Evolutionary conservation across 2,797 vertebrate genomes (phyloP).

Genomic region (Gila robusta): DNA sequence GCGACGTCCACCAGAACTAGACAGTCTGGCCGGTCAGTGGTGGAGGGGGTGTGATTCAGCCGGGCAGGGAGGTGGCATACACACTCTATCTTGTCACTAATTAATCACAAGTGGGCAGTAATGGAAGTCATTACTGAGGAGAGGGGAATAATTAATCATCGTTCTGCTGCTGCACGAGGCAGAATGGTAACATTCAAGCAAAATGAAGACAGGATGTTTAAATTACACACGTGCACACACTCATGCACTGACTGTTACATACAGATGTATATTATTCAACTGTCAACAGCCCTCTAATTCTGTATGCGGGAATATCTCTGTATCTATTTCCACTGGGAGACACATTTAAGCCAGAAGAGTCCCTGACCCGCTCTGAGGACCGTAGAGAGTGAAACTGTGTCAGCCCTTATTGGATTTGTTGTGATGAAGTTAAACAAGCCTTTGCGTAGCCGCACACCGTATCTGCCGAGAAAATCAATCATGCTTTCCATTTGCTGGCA

Average conservation of each 20-base stretch:
- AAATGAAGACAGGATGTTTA: constrained; percentile 56
- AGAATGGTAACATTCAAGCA: constrained; percentile 54
- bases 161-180: constrained; percentile 61
- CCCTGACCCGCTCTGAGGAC: constrained; percentile 63
- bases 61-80: constrained; percentile 69
- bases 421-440: constrained; percentile 74
- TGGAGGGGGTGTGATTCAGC: constrained; percentile 63
- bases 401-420: constrained; percentile 70
- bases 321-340: constrained; percentile 34
- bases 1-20: constrained; percentile 20
- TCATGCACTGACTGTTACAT: constrained; percentile 16
- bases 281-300: constrained; percentile 4
- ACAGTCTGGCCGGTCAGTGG: constrained; percentile 46
- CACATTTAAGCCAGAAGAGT: constrained; percentile 45
- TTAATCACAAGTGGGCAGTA: constrained; percentile 77
- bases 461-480: constrained; percentile 75
- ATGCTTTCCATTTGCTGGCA: constrained; percentile 69
- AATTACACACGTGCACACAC: background rate
- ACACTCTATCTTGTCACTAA: constrained; percentile 72
- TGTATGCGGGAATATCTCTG: background rate
- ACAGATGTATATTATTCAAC: constrained; percentile 8
- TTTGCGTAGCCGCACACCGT: constrained; percentile 63
- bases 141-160: constrained; percentile 77
- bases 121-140: constrained; percentile 76
- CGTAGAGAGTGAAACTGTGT: constrained; percentile 62